Evolutionary conservation across 1,140 invertebrate genomes (phyloP), one percentile per base, ranked within the genome.

Genomic region (Hyposmocoma kahamanoa): DNA sequence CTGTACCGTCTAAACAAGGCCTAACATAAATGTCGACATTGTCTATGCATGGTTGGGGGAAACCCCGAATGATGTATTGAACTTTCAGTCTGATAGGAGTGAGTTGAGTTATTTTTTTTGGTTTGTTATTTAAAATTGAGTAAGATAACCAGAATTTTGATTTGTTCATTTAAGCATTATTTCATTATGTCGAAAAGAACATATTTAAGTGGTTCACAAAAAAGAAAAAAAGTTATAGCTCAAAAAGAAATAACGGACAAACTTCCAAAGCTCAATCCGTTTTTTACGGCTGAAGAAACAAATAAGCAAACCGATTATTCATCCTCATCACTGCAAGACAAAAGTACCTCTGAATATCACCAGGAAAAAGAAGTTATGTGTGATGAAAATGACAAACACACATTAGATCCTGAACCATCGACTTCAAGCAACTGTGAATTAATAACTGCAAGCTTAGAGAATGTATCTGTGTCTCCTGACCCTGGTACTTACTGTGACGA

Each of bases 401-500:
- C 46, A 48, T 48, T 42, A 48, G 24, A 48, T 48, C 6, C 46
- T 44, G 32, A 42, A 48, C 18, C 46, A 42, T 48, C 4, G 32
- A 48, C 32, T 48, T 48, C 46, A 48, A 28, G 6, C 24, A 6
- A 48, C 24, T 48, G 17, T 22, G 41, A 42, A 18, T 42, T 42
- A 22, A 18, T 22, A 42, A 42, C 18, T 42, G 20, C 41, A 20
- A 42, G 41, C 20, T 42, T 19, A 18, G 41, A 18, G 20, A 42
- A 42, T 42, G 20, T 42, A 51, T 22, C 47, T 49, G 47, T 49
- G 18, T 50, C 42, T 50, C 13, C 5, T 51, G 52, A 54, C 45
- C 52, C 52, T 48, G 52, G 46, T 54, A 20, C 24, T 11, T 54
- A 54, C 46, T 54, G 39, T 54, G 46, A 54, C 18, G 52, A 54